Conservation (phyloP, 2,797 vertebrate genomes). For the Enteromius paludinosus region DNA sequence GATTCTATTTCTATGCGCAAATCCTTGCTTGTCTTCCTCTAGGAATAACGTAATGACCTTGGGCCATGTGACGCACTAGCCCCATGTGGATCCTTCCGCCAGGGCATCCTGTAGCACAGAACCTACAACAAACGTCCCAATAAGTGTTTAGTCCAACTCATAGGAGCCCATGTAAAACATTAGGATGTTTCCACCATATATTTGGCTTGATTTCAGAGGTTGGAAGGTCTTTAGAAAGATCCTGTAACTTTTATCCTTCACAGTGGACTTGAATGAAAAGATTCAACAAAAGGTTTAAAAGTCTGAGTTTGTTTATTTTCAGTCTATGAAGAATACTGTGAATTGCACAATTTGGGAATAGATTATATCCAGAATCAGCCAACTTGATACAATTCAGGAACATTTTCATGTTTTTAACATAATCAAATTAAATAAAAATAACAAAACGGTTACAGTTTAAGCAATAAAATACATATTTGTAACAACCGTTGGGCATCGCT, state of each 20-base stretch:
- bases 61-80: constrained; percentile 63
- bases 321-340: neutral
- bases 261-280: neutral
- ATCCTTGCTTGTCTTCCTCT: constrained; percentile 19
- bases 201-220: neutral
- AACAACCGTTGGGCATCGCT: neutral
- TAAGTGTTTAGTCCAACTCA: constrained; percentile 15
- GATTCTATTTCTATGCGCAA: constrained; percentile 52
- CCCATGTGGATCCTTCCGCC: constrained; percentile 62
- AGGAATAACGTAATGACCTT: constrained; percentile 69
- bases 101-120: constrained; percentile 63
- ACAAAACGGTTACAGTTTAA: constrained; percentile 20
- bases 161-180: too few relatives aligned
- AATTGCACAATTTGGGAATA: neutral
- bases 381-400: neutral
- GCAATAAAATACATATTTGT: constrained; percentile 46
- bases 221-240: neutral
- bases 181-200: neutral
- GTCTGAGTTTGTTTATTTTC: neutral
- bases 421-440: neutral
- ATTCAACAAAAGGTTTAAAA: neutral
- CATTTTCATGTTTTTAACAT: neutral
- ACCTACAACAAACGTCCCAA: constrained; percentile 34
- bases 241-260: neutral
- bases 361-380: neutral